phyloP scores from a whole-genome alignment of 2,888 invertebrate genomes.

The Incurvaria masculella region DNA sequence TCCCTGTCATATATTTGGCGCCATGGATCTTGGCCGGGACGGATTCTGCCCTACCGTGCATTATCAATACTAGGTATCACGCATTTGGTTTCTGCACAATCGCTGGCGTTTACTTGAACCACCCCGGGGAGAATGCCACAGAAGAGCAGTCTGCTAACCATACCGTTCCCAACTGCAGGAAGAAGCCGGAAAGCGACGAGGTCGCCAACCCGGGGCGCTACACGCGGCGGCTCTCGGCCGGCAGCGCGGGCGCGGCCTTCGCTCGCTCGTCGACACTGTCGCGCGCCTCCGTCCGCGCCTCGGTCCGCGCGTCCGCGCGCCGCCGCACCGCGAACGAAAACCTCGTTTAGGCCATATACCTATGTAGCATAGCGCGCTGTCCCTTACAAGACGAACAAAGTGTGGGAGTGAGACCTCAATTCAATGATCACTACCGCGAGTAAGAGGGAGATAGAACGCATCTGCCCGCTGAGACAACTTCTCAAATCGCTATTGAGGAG shows the following conservation, averaged over 20 bases:
- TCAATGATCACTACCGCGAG: too few species aligned
- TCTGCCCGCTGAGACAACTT: too few species aligned
- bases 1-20: too few species aligned
- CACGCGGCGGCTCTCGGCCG: slow-evolving; percentile 25
- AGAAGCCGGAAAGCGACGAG: slow-evolving; percentile 17
- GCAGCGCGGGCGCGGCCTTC: slow-evolving; percentile 24
- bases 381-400: not conserved
- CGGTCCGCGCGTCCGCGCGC: slow-evolving; percentile 39
- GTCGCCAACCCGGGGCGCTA: slow-evolving; percentile 29
- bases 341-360: not conserved
- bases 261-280: too few species aligned
- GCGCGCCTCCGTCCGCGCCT: slow-evolving; percentile 34
- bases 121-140: slow-evolving; percentile 1
- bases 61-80: not conserved
- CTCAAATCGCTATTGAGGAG: slow-evolving; percentile 1
- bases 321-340: not conserved
- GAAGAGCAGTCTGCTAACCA: not conserved
- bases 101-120: slow-evolving; percentile 25
- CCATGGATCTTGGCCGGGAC: not conserved
- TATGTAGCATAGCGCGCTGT: not conserved
- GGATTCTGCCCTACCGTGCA: not conserved
- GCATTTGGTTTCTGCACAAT: too few species aligned
- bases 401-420: too few species aligned
- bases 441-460: not conserved
- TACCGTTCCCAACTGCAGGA: not conserved